phyloP scores from a whole-genome alignment of 2,888 invertebrate genomes.

The Coelopa pilipes region DNA sequence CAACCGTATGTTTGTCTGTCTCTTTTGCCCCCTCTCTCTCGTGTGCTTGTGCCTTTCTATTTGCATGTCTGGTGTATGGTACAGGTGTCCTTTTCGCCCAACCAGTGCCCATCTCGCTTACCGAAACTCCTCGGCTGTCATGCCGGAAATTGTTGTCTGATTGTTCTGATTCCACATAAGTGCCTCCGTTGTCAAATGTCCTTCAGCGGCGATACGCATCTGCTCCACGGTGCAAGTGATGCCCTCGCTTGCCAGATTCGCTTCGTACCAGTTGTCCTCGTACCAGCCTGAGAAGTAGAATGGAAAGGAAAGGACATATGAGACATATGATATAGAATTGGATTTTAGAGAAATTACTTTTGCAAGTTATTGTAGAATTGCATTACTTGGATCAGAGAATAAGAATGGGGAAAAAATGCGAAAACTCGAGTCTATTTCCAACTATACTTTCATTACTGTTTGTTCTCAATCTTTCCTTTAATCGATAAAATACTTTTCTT shows the following conservation, averaged over 20 bases:
- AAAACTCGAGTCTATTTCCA: not conserved
- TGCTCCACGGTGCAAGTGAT: conserved; percentile 93
- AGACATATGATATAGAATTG: no score
- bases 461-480: not conserved
- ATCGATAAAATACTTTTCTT: not conserved
- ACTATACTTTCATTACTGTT: not conserved
- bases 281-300: conserved; percentile 82
- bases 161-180: conserved; percentile 98
- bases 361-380: no score
- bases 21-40: not conserved
- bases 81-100: not conserved
- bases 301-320: not conserved
- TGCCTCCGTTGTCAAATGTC: conserved; percentile 98
- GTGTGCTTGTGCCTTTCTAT: not conserved
- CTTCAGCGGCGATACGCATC: conserved; percentile 94
- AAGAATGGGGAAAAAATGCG: no score
- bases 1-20: not conserved
- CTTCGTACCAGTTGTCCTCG: conserved; percentile 98
- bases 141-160: conserved; percentile 92
- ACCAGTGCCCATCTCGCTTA: conserved; percentile 49
- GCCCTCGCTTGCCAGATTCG: conserved; percentile 84
- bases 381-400: no score
- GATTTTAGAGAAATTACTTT: no score
- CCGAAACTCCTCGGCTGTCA: conserved; percentile 93
- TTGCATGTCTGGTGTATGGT: not conserved